These are phyloP conservation scores for Triplophysa yarkandensis DNA, from an alignment of 2,797 vertebrate genomes.

Conservation along the genomic window DNA sequence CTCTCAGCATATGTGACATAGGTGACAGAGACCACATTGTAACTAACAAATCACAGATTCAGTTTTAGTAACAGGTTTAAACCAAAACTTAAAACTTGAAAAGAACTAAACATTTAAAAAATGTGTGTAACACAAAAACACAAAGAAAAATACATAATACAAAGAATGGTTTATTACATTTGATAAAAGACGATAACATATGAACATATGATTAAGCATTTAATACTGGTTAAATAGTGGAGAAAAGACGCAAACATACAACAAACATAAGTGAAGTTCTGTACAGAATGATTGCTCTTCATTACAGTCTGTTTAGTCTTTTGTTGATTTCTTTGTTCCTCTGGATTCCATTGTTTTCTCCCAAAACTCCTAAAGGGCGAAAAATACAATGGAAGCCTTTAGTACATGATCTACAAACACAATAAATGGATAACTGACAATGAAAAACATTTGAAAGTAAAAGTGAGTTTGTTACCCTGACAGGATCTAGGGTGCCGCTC, in stretches of 20 bases:
- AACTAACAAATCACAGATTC: too few species aligned
- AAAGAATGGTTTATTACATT: background rate
- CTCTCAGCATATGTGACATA: too few species aligned
- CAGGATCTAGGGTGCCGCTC: conserved; percentile 61
- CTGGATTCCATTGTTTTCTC: conserved; percentile 27
- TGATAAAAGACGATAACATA: background rate
- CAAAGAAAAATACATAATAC: background rate
- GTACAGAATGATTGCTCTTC: background rate
- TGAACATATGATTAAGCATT: background rate
- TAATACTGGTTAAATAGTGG: background rate
- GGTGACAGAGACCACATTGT: too few species aligned
- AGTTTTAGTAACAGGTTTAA: too few species aligned
- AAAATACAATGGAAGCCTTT: background rate
- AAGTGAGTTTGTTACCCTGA: conserved; percentile 73
- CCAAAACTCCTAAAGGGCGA: conserved; percentile 29
- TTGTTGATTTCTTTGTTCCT: background rate
- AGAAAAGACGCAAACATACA: background rate
- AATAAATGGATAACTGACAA: background rate
- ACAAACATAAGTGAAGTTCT: conserved; percentile 7
- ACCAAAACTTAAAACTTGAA: too few species aligned
- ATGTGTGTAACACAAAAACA: background rate
- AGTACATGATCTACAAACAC: background rate
- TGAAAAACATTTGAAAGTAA: background rate
- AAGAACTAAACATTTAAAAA: too few species aligned
- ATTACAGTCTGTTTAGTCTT: background rate